Evolutionary conservation across 2,113 vertebrate species (phyloP).

Genomic region (Gallinago media): DNA sequence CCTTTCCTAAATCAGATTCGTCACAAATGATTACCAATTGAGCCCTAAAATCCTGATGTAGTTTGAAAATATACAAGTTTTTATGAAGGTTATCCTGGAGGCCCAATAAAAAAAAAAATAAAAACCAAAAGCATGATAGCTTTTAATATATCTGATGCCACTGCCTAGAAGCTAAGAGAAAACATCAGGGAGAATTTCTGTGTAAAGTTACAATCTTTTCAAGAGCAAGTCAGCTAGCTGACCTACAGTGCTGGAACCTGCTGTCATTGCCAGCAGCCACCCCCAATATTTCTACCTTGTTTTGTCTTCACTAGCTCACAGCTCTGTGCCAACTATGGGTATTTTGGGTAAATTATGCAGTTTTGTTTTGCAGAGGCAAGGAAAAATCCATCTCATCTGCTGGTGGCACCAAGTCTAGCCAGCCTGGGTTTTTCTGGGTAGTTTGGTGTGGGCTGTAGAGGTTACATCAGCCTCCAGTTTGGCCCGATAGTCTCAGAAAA

Average conservation of each 20-base stretch:
- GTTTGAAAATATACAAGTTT: slow-evolving; percentile 19
- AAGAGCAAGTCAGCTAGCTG: not conserved
- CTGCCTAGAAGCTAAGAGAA: slow-evolving; percentile 7
- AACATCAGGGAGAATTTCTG: not conserved
- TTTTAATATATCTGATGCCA: slow-evolving; percentile 19
- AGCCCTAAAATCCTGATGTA: not conserved
- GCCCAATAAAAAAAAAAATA: not conserved
- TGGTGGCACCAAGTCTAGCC: not conserved
- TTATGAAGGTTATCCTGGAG: not conserved
- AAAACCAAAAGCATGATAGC: not conserved
- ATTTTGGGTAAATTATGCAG: not conserved
- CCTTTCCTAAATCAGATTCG: slow-evolving; percentile 59
- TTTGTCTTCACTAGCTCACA: not conserved
- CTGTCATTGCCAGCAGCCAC: not conserved
- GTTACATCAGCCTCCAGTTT: not conserved
- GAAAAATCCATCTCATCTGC: not conserved
- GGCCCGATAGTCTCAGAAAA: not conserved
- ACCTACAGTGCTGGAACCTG: not conserved
- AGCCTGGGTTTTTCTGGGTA: not conserved
- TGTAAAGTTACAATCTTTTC: not conserved
- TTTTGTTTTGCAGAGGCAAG: not conserved
- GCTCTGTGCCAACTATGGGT: not conserved
- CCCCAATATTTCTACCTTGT: not conserved
- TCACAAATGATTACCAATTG: slow-evolving; percentile 44
- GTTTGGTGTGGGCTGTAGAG: not conserved